Base-by-base conservation (phyloP, 2,888 invertebrate species). In the Pseudococcus longispinus region DNA sequence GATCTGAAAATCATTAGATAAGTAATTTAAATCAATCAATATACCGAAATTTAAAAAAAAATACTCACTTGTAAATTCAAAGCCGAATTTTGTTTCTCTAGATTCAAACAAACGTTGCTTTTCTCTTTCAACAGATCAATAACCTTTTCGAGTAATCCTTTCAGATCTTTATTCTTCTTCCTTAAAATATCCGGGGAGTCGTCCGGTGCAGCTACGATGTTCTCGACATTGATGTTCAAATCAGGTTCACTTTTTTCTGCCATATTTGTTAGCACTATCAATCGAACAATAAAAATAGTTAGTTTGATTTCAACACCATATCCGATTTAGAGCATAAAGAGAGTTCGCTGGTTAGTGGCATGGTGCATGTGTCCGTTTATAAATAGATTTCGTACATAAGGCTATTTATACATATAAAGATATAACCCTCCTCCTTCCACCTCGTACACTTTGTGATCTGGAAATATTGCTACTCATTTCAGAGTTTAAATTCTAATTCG, bases 61-160 rank as follows among this genome's bases (percentile, higher is more conserved):
- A 9, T 37, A 70, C 87, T 88, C 23, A 96, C 95, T 90, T 96
- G 96, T 65, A 88, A 93, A 42, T 92, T 93, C 83, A 95, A 90
- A 0, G 95, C 95, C 88, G 93, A 93, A 86, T 96, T 95, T 91
- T 96, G 95, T 88, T 95, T 92, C 90, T 96, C 96, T 90, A 96
- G 95, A 90, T 95, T 95, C 90, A 94, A 94, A 88, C 94, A 94
- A 89, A 94, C 92, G 91, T 95, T 95, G 0, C 94, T 94, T 90
- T 95, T 95, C 90, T 95, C 95, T 84, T 89, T 89, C 55, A 89
- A 86, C 44, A 89, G 84, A 51, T 89, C 89, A 23, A 89, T 89
- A 8, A 89, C 88, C 86, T 89, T 89, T 2, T 88, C 87, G 42
- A 89, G 84, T 82, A 89, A 89, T 42, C 88, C 88, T 85, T 89